These are phyloP conservation scores for Cistogaster globosa DNA, from an alignment of 2,888 invertebrate genomes.

Conservation along the genomic window DNA sequence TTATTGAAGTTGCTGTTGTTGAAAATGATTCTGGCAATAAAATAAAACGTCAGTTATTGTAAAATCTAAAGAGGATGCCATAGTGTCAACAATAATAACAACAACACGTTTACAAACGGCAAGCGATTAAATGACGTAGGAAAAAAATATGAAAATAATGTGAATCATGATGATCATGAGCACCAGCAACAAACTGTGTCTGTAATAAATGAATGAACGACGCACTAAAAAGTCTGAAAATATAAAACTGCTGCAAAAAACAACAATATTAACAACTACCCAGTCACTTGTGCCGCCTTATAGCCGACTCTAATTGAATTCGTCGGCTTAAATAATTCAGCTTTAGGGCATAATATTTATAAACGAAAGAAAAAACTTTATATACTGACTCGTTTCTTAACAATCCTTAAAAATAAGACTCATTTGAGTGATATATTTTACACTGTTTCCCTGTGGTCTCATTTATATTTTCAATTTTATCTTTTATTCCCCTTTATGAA, in stretches of 20 bases:
- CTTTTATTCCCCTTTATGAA: too few relatives aligned
- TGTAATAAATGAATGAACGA: constrained; percentile 51
- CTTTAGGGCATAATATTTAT: constrained; percentile 78
- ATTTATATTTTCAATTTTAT: background rate
- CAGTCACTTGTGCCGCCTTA: constrained; percentile 70
- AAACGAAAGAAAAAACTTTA: constrained; percentile 44
- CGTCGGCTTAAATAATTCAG: constrained; percentile 83
- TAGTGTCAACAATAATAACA: constrained; percentile 71
- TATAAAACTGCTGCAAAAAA: constrained; percentile 41
- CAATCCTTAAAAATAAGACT: constrained; percentile 24
- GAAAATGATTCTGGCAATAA: constrained; percentile 66
- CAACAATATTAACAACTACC: constrained; percentile 43
- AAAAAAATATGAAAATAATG: constrained; percentile 56
- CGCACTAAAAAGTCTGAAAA: constrained; percentile 48
- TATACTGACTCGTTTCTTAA: constrained; percentile 71
- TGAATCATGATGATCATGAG: constrained; percentile 39
- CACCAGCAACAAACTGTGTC: constrained; percentile 18
- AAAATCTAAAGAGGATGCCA: constrained; percentile 70
- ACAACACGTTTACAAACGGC: constrained; percentile 66
- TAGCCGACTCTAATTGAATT: constrained; percentile 82
- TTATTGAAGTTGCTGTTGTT: constrained; percentile 46
- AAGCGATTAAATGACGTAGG: constrained; percentile 66
- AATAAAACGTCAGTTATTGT: constrained; percentile 69
- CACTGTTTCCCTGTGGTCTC: constrained; percentile 28
- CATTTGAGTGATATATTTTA: constrained; percentile 3